A percentile compares a stretch with the other conserved stretches of the same genome.
These are phyloP conservation scores for Nephrocerus scutellatus DNA, from an alignment of 2,888 invertebrate species.

Conservation along the genomic window DNA sequence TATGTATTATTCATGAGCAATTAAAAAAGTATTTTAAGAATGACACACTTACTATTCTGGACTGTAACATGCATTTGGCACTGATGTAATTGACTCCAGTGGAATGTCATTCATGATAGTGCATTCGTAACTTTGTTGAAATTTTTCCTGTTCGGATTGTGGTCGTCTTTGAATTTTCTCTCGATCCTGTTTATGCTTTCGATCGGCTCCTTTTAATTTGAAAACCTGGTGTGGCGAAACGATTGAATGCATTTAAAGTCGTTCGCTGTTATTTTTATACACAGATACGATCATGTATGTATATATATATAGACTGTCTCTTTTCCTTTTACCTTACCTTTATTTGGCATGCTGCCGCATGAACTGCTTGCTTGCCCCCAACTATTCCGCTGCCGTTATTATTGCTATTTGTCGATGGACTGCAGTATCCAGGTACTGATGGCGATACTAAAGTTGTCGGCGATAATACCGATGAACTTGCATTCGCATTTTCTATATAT, in stretches of 20 bases:
- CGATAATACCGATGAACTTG: no score
- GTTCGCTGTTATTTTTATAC: not conserved
- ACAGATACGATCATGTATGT: not conserved
- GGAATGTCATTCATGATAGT: constrained; percentile 86
- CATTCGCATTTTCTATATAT: constrained; percentile 45
- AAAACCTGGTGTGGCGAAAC: constrained; percentile 54
- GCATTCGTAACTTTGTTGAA: constrained; percentile 91
- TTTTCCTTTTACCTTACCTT: constrained; percentile 63
- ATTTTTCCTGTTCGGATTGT: constrained; percentile 78
- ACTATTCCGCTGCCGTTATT: constrained; percentile 26
- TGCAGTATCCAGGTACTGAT: no score
- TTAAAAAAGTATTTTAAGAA: not conserved
- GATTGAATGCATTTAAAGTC: constrained; percentile 3
- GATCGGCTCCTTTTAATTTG: constrained; percentile 90
- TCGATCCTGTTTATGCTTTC: constrained; percentile 94
- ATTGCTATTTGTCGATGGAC: constrained; percentile 20
- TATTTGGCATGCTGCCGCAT: constrained; percentile 93
- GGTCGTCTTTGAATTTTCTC: constrained; percentile 88
- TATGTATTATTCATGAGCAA: no score
- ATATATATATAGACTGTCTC: not conserved
- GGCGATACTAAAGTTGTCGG: constrained; percentile 2
- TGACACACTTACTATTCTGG: constrained; percentile 45
- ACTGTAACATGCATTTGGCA: constrained; percentile 37
- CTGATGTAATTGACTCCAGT: constrained; percentile 36
- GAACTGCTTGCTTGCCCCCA: constrained; percentile 57